Percentiles rank a stretch among this genome's conserved stretches.
phyloP scores from a whole-genome alignment of 1,140 invertebrate genomes.

The Caenorhabditis briggsae region DNA sequence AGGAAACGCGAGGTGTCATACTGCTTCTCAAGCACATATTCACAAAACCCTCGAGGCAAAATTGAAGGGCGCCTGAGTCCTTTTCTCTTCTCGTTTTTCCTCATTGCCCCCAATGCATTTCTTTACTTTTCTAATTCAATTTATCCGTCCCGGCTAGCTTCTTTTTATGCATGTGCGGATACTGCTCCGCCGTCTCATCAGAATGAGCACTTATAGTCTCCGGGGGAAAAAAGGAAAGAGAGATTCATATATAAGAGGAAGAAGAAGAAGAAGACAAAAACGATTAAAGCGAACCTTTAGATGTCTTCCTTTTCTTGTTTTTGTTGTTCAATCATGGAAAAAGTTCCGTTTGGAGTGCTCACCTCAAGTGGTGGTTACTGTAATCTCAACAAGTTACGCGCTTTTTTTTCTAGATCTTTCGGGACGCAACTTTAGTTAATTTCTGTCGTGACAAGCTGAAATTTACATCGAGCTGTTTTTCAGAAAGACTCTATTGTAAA shows the following conservation, averaged over 20 bases:
- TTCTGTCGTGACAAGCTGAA: not conserved
- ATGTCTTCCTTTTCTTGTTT: not conserved
- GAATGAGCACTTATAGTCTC: constrained; percentile 32
- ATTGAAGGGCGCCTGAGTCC: constrained; percentile 38
- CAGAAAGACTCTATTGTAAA: too few species aligned
- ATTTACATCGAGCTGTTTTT: not conserved
- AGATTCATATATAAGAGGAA: not conserved
- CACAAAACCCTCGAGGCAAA: constrained; percentile 45
- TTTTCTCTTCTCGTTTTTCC: constrained; percentile 37
- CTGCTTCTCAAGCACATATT: constrained; percentile 45
- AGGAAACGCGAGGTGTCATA: constrained; percentile 12
- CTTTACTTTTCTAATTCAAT: constrained; percentile 54
- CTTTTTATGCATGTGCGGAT: constrained; percentile 12
- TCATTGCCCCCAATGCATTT: constrained; percentile 15
- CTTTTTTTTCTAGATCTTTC: not conserved
- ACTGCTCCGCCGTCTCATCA: not conserved
- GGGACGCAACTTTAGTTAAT: too few species aligned
- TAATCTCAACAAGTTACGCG: not conserved
- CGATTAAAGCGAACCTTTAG: not conserved
- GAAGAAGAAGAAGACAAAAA: not conserved
- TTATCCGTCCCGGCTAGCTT: constrained; percentile 14
- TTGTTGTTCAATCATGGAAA: not conserved
- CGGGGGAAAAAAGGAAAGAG: not conserved
- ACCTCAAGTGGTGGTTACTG: not conserved
- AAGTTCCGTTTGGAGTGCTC: not conserved